Percentiles rank a stretch among this genome's conserved stretches.
These are phyloP conservation scores for Tursiops truncatus DNA, from an alignment of 2,113 vertebrate genomes.

Conservation along the genomic window DNA sequence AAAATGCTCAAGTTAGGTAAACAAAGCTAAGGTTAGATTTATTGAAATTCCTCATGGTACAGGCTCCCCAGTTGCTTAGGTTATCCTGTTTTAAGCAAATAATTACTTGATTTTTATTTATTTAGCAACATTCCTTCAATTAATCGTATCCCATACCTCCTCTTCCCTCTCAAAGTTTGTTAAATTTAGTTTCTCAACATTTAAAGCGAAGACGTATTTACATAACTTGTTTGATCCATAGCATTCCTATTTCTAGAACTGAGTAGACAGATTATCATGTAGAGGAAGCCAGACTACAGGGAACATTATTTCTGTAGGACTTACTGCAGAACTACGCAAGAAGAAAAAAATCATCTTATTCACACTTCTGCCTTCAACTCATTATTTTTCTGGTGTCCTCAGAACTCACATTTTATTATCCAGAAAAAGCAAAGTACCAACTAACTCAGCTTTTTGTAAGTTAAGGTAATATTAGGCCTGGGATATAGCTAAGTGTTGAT, in stretches of 20 bases:
- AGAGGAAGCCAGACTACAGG: constrained; percentile 2
- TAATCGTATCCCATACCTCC: neutral
- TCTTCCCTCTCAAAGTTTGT: neutral
- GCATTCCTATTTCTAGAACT: neutral
- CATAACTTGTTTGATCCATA: neutral
- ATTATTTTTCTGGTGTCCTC: neutral
- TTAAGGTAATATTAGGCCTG: neutral
- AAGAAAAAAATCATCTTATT: constrained; percentile 4
- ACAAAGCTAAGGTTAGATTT: neutral
- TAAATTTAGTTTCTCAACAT: constrained; percentile 23
- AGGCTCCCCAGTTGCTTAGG: neutral
- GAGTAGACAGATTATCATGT: neutral
- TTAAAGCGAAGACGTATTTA: neutral
- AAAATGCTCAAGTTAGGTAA: neutral
- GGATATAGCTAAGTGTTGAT: neutral
- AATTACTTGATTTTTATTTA: constrained; percentile 25
- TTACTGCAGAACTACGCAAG: neutral
- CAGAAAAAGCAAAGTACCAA: neutral
- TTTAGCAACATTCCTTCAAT: neutral
- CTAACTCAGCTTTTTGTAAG: neutral
- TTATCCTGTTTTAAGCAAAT: constrained; percentile 38
- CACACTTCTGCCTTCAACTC: neutral
- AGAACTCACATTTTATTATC: neutral
- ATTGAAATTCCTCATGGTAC: neutral
- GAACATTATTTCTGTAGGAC: neutral